phyloP scores from a whole-genome alignment of 2,113 vertebrate genomes.

The Trinectes maculatus region DNA sequence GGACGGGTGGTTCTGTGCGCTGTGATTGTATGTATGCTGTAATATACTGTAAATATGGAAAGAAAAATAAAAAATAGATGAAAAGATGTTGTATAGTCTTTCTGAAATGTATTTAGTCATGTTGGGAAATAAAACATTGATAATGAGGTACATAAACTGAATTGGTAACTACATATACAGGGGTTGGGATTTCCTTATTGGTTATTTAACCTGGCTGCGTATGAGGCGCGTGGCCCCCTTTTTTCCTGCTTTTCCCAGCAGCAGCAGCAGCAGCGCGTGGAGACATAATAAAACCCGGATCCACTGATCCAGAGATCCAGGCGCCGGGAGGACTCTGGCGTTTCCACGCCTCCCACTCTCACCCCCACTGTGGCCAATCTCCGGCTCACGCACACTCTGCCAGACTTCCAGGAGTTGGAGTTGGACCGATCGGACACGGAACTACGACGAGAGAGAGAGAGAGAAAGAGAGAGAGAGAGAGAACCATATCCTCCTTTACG shows the following conservation, averaged over 20 bases:
- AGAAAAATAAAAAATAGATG: too few relatives aligned
- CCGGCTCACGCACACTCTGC: slow-evolving; percentile 70
- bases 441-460: slow-evolving; percentile 1
- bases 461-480: neutral
- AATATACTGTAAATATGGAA: too few relatives aligned
- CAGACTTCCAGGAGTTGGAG: slow-evolving; percentile 77
- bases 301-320: slow-evolving; percentile 62
- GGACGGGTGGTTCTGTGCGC: too few relatives aligned
- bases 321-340: slow-evolving; percentile 70
- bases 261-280: too few relatives aligned
- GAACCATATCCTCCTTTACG: neutral
- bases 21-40: too few relatives aligned
- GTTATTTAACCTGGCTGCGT: too few relatives aligned
- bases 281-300: slow-evolving; percentile 60
- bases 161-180: too few relatives aligned
- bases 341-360: slow-evolving; percentile 79
- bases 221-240: too few relatives aligned
- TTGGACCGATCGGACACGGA: slow-evolving; percentile 40
- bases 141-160: too few relatives aligned
- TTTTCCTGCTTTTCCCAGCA: slow-evolving; percentile 7
- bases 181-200: neutral
- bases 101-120: too few relatives aligned
- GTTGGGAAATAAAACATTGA: too few relatives aligned
- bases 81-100: too few relatives aligned
- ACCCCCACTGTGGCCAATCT: slow-evolving; percentile 83